These are phyloP conservation scores for Tragelaphus buxtoni DNA, from an alignment of 2,113 vertebrate genomes.

Conservation along the genomic window DNA sequence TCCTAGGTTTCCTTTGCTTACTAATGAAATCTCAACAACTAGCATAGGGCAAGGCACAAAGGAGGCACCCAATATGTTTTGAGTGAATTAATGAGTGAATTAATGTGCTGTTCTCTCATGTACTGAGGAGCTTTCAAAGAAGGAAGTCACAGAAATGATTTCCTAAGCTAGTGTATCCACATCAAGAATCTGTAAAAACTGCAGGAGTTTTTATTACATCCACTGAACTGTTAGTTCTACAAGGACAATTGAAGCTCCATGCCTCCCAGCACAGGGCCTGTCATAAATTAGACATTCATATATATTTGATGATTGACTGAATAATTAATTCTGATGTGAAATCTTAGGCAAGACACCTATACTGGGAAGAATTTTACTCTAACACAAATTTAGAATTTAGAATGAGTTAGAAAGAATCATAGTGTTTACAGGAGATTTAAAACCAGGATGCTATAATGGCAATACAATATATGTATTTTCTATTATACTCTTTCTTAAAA, in stretches of 20 bases:
- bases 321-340: background rate
- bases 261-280: background rate
- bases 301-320: background rate
- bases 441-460: background rate
- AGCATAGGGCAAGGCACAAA: background rate
- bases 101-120: background rate
- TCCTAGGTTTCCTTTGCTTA: background rate
- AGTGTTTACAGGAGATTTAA: background rate
- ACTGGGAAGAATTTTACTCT: background rate
- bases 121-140: background rate
- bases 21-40: background rate
- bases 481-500: conserved; percentile 62
- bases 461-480: conserved; percentile 1
- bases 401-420: background rate
- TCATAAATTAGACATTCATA: background rate
- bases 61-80: background rate
- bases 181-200: background rate
- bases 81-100: background rate
- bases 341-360: background rate
- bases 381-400: background rate
- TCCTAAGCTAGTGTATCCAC: background rate
- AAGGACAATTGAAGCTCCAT: background rate
- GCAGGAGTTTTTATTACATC: background rate
- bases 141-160: background rate
- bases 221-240: background rate